These are phyloP conservation scores for Aporrectodea caliginosa DNA, from an alignment of 1,140 invertebrate species.

Conservation along the genomic window DNA sequence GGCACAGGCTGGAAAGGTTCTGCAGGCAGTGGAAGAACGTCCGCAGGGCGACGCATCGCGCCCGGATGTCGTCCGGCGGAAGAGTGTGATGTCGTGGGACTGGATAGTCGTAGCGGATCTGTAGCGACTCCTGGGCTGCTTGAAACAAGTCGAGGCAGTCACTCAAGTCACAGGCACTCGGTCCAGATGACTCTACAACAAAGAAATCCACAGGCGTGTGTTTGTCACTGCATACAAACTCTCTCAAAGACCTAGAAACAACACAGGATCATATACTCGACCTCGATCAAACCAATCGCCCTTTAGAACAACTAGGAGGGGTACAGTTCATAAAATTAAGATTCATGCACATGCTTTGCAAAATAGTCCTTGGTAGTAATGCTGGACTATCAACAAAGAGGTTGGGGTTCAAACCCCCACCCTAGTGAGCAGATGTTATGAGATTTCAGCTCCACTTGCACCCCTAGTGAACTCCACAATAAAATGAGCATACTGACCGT, in stretches of 20 bases:
- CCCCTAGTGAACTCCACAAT: too few relatives aligned
- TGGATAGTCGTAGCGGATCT: conserved; percentile 8
- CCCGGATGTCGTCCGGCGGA: not conserved
- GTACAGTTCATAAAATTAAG: not conserved
- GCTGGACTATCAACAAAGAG: too few relatives aligned
- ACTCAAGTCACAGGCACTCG: not conserved
- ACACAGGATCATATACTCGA: not conserved
- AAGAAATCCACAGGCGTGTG: not conserved
- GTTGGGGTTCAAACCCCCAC: too few relatives aligned
- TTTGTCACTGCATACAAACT: not conserved
- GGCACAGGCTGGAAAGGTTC: conserved; percentile 15
- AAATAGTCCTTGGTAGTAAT: too few relatives aligned
- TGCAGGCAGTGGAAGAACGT: conserved; percentile 29
- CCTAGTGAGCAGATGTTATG: too few relatives aligned
- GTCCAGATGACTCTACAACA: not conserved
- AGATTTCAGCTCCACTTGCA: too few relatives aligned
- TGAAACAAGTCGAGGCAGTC: conserved; percentile 18
- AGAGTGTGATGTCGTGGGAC: conserved; percentile 3
- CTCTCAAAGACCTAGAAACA: not conserved
- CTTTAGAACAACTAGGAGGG: not conserved
- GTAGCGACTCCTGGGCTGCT: conserved; percentile 11
- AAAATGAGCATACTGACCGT: too few relatives aligned
- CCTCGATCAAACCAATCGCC: too few relatives aligned
- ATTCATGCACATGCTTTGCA: not conserved
- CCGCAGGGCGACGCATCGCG: conserved; percentile 18